These are phyloP conservation scores for Hipposideros larvatus DNA, from an alignment of 2,797 vertebrate species.

Conservation along the genomic window DNA sequence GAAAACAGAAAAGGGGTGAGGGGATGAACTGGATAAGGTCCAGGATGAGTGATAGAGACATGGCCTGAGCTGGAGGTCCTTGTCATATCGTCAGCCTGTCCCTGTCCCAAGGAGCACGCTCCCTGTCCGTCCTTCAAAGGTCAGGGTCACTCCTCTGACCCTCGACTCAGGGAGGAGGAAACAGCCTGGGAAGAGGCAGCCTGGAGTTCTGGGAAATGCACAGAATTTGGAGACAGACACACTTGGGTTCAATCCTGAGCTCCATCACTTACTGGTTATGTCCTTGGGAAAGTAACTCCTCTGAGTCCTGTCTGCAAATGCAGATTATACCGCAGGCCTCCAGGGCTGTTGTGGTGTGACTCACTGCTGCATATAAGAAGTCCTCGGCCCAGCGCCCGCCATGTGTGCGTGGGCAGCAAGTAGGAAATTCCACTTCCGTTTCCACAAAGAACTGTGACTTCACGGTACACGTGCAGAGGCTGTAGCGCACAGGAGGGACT, in stretches of 20 bases:
- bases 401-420: background rate
- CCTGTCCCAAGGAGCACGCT: background rate
- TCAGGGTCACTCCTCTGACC: background rate
- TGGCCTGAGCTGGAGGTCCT: background rate
- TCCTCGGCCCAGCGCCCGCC: no score
- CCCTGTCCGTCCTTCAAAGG: background rate
- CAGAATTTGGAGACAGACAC: background rate
- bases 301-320: background rate
- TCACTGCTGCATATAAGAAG: no score
- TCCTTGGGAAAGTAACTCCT: background rate
- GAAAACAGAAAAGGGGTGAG: background rate
- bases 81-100: background rate
- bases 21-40: background rate
- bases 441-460: background rate
- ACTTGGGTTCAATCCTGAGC: background rate
- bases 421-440: no score
- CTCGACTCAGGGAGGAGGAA: accelerated
- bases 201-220: background rate
- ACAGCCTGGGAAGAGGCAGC: background rate
- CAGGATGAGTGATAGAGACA: accelerated
- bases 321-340: background rate
- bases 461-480: background rate
- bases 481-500: background rate
- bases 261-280: background rate
- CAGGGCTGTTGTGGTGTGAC: no score